Evolutionary conservation across 2,113 vertebrate species (phyloP).

Genomic region (Dasyornis broadbenti): DNA sequence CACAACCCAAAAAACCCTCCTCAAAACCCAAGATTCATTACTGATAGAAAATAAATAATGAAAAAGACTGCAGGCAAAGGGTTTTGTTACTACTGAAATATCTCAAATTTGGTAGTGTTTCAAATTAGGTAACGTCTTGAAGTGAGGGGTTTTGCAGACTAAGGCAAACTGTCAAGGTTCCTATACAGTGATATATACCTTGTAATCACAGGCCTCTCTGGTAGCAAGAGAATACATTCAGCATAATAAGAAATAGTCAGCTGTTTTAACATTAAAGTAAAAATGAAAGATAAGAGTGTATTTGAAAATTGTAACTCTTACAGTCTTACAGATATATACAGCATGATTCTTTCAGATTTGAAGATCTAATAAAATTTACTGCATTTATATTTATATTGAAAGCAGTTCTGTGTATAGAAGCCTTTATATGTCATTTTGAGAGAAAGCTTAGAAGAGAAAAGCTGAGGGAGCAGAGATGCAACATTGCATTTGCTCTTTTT

Average conservation of each 20-base stretch:
- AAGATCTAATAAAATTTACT: not conserved
- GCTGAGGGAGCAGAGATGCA: not conserved
- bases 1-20: accelerated
- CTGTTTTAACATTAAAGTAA: constrained; percentile 1
- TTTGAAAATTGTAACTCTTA: not conserved
- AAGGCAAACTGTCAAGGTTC: not conserved
- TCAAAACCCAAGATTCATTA: not conserved
- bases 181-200: not conserved
- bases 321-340: not conserved
- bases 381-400: not conserved
- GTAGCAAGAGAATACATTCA: not conserved
- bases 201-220: not conserved
- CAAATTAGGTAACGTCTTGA: not conserved
- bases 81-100: not conserved
- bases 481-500: not conserved
- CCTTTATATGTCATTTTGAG: not conserved
- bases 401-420: not conserved
- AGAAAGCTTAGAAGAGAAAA: not conserved
- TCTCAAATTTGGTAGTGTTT: not conserved
- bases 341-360: not conserved
- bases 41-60: not conserved
- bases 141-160: not conserved
- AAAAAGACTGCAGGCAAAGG: not conserved
- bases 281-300: not conserved
- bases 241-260: not conserved